Base-by-base conservation (phyloP, 2,113 vertebrate species). In the Orientallactaga bullata region DNA sequence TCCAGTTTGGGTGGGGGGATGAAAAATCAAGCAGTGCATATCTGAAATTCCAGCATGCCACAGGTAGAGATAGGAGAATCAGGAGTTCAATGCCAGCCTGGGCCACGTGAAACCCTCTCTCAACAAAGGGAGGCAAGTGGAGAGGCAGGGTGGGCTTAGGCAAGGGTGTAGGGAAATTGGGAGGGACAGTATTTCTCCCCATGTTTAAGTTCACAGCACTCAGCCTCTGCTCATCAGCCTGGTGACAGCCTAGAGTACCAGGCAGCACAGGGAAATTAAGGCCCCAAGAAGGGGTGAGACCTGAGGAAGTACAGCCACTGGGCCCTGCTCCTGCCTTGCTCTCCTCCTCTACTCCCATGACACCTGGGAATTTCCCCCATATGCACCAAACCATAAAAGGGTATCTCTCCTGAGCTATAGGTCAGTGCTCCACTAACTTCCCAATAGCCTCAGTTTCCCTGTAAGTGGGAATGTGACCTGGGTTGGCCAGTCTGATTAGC, bases 251-350 rank as follows among this genome's bases (percentile, higher is more conserved):
- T 58, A 73, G 77, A 47, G 66, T 71, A 69, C 78, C 37, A 37
- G 28, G n/a, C 39, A 9, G 28, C 5, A 11, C 61, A 26, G 63
- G 51, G 42, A 88, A 65, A 61, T 71, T 69, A 66, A 74, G 77
- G 81, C 85, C 30, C 85, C 32, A 47, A 55, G 32, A 42, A 72
- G 74, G 13, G 26, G 26, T 2, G 16, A 7, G 77, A 35, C 39
- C 15, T 18, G 16, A 28, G 0, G 0, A 87, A 77, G 47, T 15
- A 39, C n/a, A 35, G 5, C 28, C 32, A 6, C 1, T 0, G 0
- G 63, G n/a, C 28, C 42, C 72, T 10, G 9, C 2, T 51, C 47
- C 5, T 7, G 61, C 47, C 32, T 12, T 11, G 24, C 3, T 18
- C 24, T 20, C 69, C 17, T 13, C 72, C 42, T 51, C 20, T 17